A percentile compares a stretch with the other conserved stretches of the same genome.
phyloP scores from a whole-genome alignment of 2,888 invertebrate genomes.

The Phortica magna region DNA sequence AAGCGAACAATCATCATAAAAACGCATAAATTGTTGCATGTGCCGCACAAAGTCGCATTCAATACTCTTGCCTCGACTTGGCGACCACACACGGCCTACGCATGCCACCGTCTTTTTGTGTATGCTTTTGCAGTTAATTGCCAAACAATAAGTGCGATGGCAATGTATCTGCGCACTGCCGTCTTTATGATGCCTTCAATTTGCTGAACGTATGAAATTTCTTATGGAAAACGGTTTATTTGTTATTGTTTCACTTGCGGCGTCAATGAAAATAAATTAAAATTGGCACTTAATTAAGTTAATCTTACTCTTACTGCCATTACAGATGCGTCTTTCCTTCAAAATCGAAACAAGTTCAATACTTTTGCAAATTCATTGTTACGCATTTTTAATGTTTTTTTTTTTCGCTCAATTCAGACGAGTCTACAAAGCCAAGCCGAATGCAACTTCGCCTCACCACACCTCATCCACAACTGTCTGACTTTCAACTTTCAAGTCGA shows the following conservation, averaged over 20 bases:
- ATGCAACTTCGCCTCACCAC: too few relatives aligned
- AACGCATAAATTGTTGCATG: background rate
- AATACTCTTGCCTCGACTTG: background rate
- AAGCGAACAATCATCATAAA: background rate
- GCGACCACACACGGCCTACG: conserved; percentile 1
- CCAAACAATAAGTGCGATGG: conserved; percentile 37
- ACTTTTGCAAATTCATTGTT: too few relatives aligned
- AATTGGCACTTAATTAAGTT: conserved; percentile 71
- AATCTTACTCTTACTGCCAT: too few relatives aligned
- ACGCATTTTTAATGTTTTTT: too few relatives aligned
- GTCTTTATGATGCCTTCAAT: background rate
- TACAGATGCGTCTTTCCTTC: too few relatives aligned
- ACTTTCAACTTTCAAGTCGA: conserved; percentile 5
- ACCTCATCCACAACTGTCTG: background rate
- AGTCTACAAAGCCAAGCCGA: too few relatives aligned
- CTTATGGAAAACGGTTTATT: conserved; percentile 52
- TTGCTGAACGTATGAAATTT: conserved; percentile 28
- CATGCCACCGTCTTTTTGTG: background rate
- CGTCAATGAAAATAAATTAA: conserved; percentile 66
- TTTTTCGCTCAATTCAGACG: too few relatives aligned
- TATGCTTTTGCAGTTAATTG: conserved; percentile 66
- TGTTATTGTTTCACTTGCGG: conserved; percentile 63
- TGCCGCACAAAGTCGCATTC: background rate
- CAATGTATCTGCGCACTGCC: conserved; percentile 57
- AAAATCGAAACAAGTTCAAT: too few relatives aligned